Evolutionary conservation across 2,888 invertebrate genomes (phyloP).

Genomic region (Rhimphoctona megacephalus): DNA sequence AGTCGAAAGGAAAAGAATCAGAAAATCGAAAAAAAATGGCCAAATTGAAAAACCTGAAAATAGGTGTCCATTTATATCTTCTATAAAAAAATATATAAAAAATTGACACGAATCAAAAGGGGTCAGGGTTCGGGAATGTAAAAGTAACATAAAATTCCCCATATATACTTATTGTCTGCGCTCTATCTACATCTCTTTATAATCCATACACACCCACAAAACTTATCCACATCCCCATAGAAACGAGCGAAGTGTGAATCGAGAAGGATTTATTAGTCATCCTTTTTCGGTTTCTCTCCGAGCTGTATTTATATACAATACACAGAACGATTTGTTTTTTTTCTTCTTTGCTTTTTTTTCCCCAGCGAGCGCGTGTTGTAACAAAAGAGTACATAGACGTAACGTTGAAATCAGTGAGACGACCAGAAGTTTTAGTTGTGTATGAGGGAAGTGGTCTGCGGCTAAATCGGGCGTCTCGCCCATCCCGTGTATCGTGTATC

Average conservation of each 20-base stretch:
- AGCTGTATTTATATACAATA: slow-evolving; percentile 19
- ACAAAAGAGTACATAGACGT: slow-evolving; percentile 19
- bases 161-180: not conserved
- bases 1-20: too few relatives aligned
- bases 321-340: slow-evolving; percentile 3
- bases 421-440: slow-evolving; percentile 21
- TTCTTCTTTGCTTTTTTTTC: not conserved
- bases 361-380: not conserved
- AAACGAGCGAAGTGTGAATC: slow-evolving; percentile 44
- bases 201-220: slow-evolving; percentile 1
- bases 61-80: too few relatives aligned
- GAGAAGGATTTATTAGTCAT: slow-evolving; percentile 58
- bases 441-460: slow-evolving; percentile 67
- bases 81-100: too few relatives aligned
- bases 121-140: too few relatives aligned
- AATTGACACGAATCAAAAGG: too few relatives aligned
- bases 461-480: slow-evolving; percentile 62
- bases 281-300: slow-evolving; percentile 38
- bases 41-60: too few relatives aligned
- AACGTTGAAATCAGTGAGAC: slow-evolving; percentile 19
- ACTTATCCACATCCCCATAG: not conserved
- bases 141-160: too few relatives aligned
- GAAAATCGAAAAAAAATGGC: too few relatives aligned
- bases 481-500: slow-evolving; percentile 69
- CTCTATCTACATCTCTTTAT: slow-evolving; percentile 3